Evolutionary conservation across 2,888 invertebrate species (phyloP).

Genomic region (Octodonta nipae): DNA sequence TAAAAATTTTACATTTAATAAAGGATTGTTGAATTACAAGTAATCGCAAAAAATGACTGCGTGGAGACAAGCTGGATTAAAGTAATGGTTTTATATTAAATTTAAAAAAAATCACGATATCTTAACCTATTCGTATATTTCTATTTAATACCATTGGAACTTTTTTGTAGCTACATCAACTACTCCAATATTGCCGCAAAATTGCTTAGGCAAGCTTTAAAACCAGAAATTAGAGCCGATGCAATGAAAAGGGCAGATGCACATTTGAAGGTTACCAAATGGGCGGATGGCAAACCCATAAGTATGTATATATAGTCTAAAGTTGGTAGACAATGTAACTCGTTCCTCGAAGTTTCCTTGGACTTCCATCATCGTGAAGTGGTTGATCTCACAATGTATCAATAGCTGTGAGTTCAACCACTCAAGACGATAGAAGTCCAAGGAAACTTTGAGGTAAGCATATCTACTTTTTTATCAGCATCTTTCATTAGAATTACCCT

Average conservation of each 20-base stretch:
- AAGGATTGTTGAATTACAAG: no score
- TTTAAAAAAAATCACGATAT: constrained; percentile 11
- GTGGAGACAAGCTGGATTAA: constrained; percentile 74
- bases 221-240: constrained; percentile 57
- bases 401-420: no score
- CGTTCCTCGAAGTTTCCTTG: no score
- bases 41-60: no score
- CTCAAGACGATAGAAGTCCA: no score
- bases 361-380: no score
- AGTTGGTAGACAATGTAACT: no score
- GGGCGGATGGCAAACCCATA: constrained; percentile 78
- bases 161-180: constrained; percentile 72
- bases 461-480: no score
- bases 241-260: constrained; percentile 64
- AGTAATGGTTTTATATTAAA: constrained; percentile 59
- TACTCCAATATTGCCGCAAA: constrained; percentile 88
- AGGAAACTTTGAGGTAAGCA: no score
- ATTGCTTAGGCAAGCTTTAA: constrained; percentile 65
- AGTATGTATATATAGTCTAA: constrained; percentile 46
- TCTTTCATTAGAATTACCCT: no score
- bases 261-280: constrained; percentile 69
- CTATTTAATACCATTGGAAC: not conserved
- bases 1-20: no score
- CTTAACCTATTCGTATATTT: constrained; percentile 1
- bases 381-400: no score